These are phyloP conservation scores for Globodera ellingtonae DNA, from an alignment of 1,140 invertebrate species.

Conservation along the genomic window DNA sequence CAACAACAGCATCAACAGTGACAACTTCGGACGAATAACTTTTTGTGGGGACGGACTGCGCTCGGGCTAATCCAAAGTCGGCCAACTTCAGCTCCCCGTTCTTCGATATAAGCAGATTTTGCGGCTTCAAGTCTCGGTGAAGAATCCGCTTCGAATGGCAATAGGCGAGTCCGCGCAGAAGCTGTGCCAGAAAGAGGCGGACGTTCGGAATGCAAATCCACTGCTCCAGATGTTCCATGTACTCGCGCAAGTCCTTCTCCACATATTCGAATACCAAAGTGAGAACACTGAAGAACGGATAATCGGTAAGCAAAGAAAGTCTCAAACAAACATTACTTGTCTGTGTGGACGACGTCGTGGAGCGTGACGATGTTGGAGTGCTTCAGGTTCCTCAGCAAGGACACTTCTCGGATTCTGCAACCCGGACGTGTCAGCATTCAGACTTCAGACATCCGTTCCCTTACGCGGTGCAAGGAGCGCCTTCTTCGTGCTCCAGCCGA, in stretches of 20 bases:
- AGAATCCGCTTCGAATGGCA: conserved; percentile 74
- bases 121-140: conserved; percentile 76
- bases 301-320: too few relatives aligned
- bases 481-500: conserved; percentile 76
- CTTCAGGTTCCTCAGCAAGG: conserved; percentile 69
- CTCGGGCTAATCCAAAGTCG: conserved; percentile 80
- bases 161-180: conserved; percentile 74
- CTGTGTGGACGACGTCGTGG: conserved; percentile 77
- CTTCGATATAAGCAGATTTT: conserved; percentile 76
- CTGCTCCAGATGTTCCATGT: conserved; percentile 74
- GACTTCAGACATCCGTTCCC: neutral
- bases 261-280: conserved; percentile 70
- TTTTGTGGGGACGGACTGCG: conserved; percentile 77
- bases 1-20: too few relatives aligned
- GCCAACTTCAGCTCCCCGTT: conserved; percentile 74
- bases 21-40: conserved; percentile 79
- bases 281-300: conserved; percentile 66
- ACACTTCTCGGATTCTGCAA: conserved; percentile 72
- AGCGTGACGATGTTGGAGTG: conserved; percentile 74
- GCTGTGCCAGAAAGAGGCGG: conserved; percentile 74
- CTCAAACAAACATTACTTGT: conserved; percentile 50
- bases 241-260: conserved; percentile 73
- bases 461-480: conserved; percentile 75
- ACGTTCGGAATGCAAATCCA: conserved; percentile 16
- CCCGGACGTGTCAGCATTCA: neutral